Evolutionary conservation across 2,113 vertebrate species (phyloP), one percentile per base, ranked within the genome.

Genomic region (Coreoperca whiteheadi): DNA sequence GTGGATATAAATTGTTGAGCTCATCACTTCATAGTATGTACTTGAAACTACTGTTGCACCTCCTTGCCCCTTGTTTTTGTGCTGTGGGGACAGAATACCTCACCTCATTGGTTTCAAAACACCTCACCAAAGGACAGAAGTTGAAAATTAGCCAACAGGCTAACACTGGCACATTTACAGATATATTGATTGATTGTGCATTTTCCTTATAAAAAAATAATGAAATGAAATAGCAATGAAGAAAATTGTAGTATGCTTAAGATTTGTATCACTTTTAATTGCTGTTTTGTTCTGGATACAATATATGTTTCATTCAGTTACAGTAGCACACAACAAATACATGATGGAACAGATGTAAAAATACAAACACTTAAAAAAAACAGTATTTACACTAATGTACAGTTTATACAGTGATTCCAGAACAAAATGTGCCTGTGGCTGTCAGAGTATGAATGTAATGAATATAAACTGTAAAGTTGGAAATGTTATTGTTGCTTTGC

Each of bases 371-470:
- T 34, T 7, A n/a, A n/a, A 65, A 15, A 69, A 56, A 59, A 84
- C 18, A 71, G 3, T 92, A 91, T 93, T 89, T 93, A 94, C 88
- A 93, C 0, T 23, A 76, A 79, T 88, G 0, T 91, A 93, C 89
- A 93, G 39, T 89, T 88, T 91, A 56, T 89, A 90, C 87, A 91
- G 37, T 30, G 11, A 43, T 56, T 74, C 23, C 23, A 74, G 46
- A 46, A 50, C 15, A 25, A 60, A 51, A 21, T 54, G 15, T 21
- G 9, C 20, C 5, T 32, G 6, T 69, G 3, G 75, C 1, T 56
- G 54, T 75, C 37, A 77, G 54, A 21, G n/a, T 16, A 4, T 79
- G 32, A 51, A 56, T 56, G 30, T 30, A 53, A 77, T 37, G 3
- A 25, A 60, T 39, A 23, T 48, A 70, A 70, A 77, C 28, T 50